Evolutionary conservation across 2,113 vertebrate species (phyloP), one percentile per base, ranked within the genome.

Genomic region (Oncorhynchus mykiss): DNA sequence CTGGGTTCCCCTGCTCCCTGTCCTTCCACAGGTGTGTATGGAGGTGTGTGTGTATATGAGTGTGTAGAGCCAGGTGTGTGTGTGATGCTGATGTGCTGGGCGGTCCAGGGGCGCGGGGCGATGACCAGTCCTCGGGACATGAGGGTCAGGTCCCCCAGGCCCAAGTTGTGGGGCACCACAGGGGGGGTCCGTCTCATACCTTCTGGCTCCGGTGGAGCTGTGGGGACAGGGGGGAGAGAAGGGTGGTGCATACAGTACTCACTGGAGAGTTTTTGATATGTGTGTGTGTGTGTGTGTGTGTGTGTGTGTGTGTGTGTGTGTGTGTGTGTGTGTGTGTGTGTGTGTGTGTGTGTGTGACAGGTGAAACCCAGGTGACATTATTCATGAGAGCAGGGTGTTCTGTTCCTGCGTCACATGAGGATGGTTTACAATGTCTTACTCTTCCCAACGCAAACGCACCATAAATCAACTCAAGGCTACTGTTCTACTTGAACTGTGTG

Each of bases 71-170:
- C 74, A 24, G 25, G 66, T 76, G 70, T 20, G 57, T 8, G 45
- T 25, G n/a, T 20, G 49, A 22, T 65, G 5, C 57, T 34, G 60
- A 48, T 12, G 62, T 6, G 16, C 0, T 27, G 65, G 54, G 67
- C 67, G 0, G 67, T 80, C 25, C 16, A 62, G 13, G 68, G 73
- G 78, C 83, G 62, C 20, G 62, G 31, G 27, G 20, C 66, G 51
- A 88, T 31, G 3, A 22, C 18, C 65, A 77, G 73, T 18, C 54
- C 72, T 24, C 49, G 80, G 59, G 71, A 83, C 14, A 1, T 62
- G 0, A 0, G 2, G 1, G 54, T 39, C 72, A 86, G 78, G 34
- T 51, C 64, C 18, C 51, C 76, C 54, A 11, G 18, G 5, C 51
- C 76, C 67, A 14, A 11, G 3, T 70, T 18, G 9, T 45, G 27